Base-by-base conservation (phyloP, 2,797 vertebrate species). In the Phataginus tricuspis region DNA sequence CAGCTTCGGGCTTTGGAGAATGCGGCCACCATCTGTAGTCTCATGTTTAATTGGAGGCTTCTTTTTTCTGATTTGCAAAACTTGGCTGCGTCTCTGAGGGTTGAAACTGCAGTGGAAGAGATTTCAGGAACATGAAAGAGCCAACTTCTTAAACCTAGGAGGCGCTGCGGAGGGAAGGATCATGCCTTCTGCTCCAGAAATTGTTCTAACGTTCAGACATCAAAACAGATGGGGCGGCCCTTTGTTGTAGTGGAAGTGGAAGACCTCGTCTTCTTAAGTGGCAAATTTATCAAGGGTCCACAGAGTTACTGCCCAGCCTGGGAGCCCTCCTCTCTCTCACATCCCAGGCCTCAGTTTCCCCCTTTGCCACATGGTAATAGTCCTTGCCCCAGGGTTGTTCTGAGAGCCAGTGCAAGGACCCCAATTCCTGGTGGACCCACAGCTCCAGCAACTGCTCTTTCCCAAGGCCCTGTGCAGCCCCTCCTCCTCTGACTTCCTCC, bases 191-290 rank as follows among this genome's bases (percentile, higher is more conserved):
- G 45, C n/a, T 77, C 45, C 31, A 3, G 31, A 31, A 21, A 4
- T 2, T 10, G 16, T 5, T 14, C n/a, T 2, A 5, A 1, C 0
- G 9, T 57, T 27, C 9, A 3, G 45, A 5, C 11, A 0, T 63
- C 13, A 1, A 7, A 39, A 14, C 9, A 29, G 16, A 49, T 2
- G 53, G 78, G 42, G 1, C 1, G 14, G 19, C 23, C 34, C 42
- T 25, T 18, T n/a, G 0, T 29, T 4, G 0, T 5, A 13, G 45
- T 11, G 7, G 42, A 18, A 19, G 69, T 64, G 55, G 63, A 79
- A 45, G 45, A 25, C 4, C 7, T 27, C 1, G 1, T 1, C 34
- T 29, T 69, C 59, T n/a, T 8, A 16, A 57, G 49, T 1, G 19
- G 13, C 31, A 8, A 37, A 55, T 42, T 74, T 27, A 31, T 8